Evolutionary conservation across 1,140 invertebrate genomes (phyloP), one percentile per base, ranked within the genome.

Genomic region (Drosophila tani): DNA sequence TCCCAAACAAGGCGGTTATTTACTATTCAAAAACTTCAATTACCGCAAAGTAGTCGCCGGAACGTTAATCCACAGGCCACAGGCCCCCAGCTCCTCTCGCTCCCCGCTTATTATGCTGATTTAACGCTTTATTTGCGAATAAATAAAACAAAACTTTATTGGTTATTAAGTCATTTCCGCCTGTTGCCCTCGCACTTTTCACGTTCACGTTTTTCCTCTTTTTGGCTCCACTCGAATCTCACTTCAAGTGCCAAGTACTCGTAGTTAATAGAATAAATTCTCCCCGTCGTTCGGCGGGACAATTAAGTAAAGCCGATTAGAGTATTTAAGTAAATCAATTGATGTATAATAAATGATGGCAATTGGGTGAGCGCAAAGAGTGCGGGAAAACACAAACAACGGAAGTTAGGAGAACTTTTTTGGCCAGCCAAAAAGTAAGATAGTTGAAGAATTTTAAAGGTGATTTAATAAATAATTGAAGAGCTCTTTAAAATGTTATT

Each of bases 21-120:
- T 87, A 87, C 83, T 83, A 83, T 88, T 88, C 84, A 87, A 87
- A 87, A 88, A 88, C 81, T 90, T 81, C 70, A 90, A 84, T 90
- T 90, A 85, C 70, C 79, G 70, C 85, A 69, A 81, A 90, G 78
- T 81, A 90, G 66, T 77, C 47, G 65, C n/a, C 38, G 66, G 38
- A 46, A 73, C 70, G 62, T 80, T 79, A 82, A 82, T 76, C 76
- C 75, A 65, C 35, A 46, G 29, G 24, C 24, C 40, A 40, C 29
- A 32, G 29, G 2, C 29, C 8, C 7, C 29, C 29, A 24, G 21
- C 21, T 24, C 21, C 21, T 21, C 21, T 24, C 9, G 32, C 32
- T 35, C 14, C n/a, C 9, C 1, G 29, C 45, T 75, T 82, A 68
- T 87, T 79, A 80, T 76, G 79, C 70, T 78, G 84, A 87, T 88